phyloP scores from a whole-genome alignment of 2,797 vertebrate genomes.

The Pelodytes ibericus region DNA sequence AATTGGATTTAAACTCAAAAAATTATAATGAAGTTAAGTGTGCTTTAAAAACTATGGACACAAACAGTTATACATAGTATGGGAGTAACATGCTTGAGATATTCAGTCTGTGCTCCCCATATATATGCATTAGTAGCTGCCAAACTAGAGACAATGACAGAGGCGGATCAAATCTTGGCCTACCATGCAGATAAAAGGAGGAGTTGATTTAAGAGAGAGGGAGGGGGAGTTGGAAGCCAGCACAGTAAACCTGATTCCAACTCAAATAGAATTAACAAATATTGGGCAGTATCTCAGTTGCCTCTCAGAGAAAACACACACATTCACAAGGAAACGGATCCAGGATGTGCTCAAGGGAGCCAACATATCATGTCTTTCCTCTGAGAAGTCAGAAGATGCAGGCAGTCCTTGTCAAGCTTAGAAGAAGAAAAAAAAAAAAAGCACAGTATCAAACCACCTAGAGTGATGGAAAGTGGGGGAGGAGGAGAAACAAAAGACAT shows the following conservation, averaged over 20 bases:
- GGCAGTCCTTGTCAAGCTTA: neutral
- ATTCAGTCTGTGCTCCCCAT: too few relatives aligned
- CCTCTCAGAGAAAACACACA: conserved; percentile 22
- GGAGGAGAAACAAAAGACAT: too few relatives aligned
- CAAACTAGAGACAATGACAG: neutral
- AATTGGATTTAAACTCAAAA: too few relatives aligned
- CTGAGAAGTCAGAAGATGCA: neutral
- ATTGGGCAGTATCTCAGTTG: neutral
- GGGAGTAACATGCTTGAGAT: too few relatives aligned
- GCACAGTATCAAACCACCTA: too few relatives aligned
- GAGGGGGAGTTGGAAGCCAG: neutral
- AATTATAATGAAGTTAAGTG: too few relatives aligned
- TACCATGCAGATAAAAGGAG: neutral
- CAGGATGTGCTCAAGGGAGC: conserved; percentile 32
- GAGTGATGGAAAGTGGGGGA: too few relatives aligned
- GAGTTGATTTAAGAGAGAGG: neutral
- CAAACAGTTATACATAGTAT: too few relatives aligned
- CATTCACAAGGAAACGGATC: conserved; percentile 28
- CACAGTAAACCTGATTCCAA: neutral
- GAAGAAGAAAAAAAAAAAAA: neutral
- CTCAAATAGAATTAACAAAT: conserved; percentile 35
- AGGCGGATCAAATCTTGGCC: neutral
- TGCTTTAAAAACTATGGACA: too few relatives aligned
- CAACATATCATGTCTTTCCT: conserved; percentile 11
- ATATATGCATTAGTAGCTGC: neutral